Percentiles rank a stretch among this genome's conserved stretches.
These are phyloP conservation scores for Ectemnius cavifrons DNA, from an alignment of 2,888 invertebrate genomes.

Conservation along the genomic window DNA sequence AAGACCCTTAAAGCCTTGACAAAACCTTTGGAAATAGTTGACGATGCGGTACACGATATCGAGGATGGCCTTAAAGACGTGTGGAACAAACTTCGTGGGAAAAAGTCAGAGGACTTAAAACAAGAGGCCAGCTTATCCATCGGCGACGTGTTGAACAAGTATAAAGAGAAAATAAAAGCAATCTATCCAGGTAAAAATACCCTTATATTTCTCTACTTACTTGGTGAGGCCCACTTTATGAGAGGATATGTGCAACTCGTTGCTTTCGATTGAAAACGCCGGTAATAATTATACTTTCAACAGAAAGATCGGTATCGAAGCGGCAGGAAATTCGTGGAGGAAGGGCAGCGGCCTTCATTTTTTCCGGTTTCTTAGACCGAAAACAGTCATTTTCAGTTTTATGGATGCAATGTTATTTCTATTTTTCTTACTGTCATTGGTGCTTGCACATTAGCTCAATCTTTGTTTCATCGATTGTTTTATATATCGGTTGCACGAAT, in stretches of 20 bases:
- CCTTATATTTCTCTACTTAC: not conserved
- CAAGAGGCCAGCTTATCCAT: slow-evolving; percentile 68
- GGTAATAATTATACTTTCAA: not conserved
- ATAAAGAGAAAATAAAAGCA: slow-evolving; percentile 80
- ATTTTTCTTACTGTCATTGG: no score
- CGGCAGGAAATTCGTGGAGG: not conserved
- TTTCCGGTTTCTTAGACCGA: not conserved
- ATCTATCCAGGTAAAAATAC: slow-evolving; percentile 80
- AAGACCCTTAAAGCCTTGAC: slow-evolving; percentile 34
- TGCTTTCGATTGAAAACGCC: no score
- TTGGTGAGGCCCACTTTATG: no score
- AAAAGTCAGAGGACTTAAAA: no score
- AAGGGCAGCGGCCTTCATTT: not conserved
- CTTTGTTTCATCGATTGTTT: no score
- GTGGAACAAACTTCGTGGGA: not conserved
- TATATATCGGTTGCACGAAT: no score
- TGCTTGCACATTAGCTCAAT: no score
- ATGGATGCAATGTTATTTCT: no score
- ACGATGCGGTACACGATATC: slow-evolving; percentile 15
- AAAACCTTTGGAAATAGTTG: slow-evolving; percentile 11
- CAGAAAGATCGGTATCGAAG: slow-evolving; percentile 2
- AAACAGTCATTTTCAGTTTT: no score
- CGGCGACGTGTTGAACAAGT: slow-evolving; percentile 78
- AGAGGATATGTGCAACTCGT: no score
- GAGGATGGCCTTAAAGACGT: slow-evolving; percentile 12